Percentiles rank a stretch among this genome's conserved stretches.
phyloP scores from a whole-genome alignment of 2,113 vertebrate genomes.

The Puntigrus tetrazona region DNA sequence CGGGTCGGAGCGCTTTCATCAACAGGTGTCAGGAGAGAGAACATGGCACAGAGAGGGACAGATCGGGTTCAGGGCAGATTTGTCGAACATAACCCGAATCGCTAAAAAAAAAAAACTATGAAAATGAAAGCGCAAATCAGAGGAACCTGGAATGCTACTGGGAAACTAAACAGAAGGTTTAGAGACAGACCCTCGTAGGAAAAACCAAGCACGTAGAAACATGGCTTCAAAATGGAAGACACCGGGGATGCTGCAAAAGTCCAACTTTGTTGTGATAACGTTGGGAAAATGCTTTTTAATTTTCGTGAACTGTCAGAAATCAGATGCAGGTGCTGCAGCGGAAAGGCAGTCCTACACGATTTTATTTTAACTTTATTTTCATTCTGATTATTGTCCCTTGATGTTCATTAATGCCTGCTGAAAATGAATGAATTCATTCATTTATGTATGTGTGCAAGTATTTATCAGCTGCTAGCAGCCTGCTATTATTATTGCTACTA shows the following conservation, averaged over 20 bases:
- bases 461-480: too few relatives aligned
- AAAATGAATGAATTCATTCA: neutral
- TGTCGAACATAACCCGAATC: neutral
- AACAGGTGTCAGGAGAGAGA: constrained; percentile 8
- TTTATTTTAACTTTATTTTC: neutral
- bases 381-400: neutral
- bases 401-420: neutral
- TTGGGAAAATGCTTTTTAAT: neutral
- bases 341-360: neutral
- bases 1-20: neutral
- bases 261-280: neutral
- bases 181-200: neutral
- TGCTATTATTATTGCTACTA: too few relatives aligned
- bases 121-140: neutral
- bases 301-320: neutral
- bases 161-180: neutral
- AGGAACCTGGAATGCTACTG: neutral
- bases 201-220: neutral
- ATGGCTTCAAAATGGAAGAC: neutral
- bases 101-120: neutral
- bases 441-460: too few relatives aligned
- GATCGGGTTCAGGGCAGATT: neutral
- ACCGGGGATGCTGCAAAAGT: neutral
- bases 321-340: neutral
- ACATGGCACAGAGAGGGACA: neutral